Evolutionary conservation across 2,113 vertebrate species (phyloP).

Genomic region (Chaetops frenatus): DNA sequence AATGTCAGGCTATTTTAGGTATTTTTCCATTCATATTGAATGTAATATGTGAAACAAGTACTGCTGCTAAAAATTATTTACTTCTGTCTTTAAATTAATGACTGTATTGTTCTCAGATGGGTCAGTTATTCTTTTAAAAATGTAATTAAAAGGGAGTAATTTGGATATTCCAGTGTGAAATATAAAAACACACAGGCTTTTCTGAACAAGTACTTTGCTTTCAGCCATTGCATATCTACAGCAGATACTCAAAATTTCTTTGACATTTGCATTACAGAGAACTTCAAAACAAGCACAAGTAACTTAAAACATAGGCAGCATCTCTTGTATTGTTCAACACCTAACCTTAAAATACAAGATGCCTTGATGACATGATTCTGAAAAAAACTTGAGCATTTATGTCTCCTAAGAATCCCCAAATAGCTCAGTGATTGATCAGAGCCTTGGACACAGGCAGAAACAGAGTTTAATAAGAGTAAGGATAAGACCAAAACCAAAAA

Average conservation of each 20-base stretch:
- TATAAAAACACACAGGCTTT: not conserved
- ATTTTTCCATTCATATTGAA: not conserved
- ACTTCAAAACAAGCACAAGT: not conserved
- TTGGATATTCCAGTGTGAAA: not conserved
- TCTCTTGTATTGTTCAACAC: not conserved
- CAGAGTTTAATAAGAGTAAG: not conserved
- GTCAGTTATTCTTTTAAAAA: not conserved
- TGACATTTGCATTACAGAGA: not conserved
- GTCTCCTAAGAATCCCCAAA: not conserved
- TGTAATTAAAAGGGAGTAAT: not conserved
- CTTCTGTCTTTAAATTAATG: not conserved
- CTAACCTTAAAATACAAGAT: not conserved
- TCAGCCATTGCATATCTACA: not conserved
- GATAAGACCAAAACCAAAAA: not conserved
- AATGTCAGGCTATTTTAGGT: not conserved
- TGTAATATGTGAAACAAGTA: not conserved
- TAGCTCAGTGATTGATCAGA: not conserved
- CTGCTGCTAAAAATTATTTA: not conserved
- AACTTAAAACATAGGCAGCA: not conserved
- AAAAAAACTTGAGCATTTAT: not conserved
- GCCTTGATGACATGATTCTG: not conserved
- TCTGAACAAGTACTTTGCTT: not conserved
- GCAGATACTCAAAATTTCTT: not conserved
- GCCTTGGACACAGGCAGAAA: not conserved
- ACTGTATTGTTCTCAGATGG: not conserved